These are phyloP conservation scores for Nyctibius grandis DNA, from an alignment of 2,797 vertebrate species.

Conservation along the genomic window DNA sequence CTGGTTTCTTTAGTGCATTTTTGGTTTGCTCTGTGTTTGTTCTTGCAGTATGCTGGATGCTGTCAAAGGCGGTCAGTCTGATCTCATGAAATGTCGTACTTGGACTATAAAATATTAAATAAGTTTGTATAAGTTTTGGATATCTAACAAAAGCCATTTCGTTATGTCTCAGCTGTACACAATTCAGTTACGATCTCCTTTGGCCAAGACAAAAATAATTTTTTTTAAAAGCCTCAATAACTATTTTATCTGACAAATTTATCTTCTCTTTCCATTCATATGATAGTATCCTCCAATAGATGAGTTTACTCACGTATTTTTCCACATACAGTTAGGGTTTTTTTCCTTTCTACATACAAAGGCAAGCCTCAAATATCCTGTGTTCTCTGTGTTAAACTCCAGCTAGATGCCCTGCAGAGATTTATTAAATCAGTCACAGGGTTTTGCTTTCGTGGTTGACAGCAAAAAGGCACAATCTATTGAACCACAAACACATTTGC, in stretches of 20 bases:
- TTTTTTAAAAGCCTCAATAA: neutral
- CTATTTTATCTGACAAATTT: slow-evolving; percentile 22
- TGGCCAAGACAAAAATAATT: neutral
- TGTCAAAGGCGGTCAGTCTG: slow-evolving; percentile 1
- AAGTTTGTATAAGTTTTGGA: slow-evolving; percentile 20
- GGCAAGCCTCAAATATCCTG: neutral
- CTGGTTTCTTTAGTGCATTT: neutral
- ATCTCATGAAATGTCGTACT: neutral
- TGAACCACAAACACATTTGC: neutral
- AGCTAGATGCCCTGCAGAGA: neutral
- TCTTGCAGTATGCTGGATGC: neutral
- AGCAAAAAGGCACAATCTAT: neutral
- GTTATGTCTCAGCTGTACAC: neutral
- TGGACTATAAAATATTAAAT: slow-evolving; percentile 37
- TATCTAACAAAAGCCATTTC: neutral
- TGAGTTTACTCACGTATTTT: neutral
- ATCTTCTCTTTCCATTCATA: neutral
- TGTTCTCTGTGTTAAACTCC: neutral
- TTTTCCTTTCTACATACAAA: neutral
- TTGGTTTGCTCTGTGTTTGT: neutral
- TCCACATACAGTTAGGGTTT: neutral
- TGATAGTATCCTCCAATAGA: neutral
- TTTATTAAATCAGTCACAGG: neutral
- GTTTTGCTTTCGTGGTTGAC: neutral
- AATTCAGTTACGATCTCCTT: neutral